These are phyloP conservation scores for Neuroscelio doddi DNA, from an alignment of 2,888 invertebrate genomes.

Conservation along the genomic window DNA sequence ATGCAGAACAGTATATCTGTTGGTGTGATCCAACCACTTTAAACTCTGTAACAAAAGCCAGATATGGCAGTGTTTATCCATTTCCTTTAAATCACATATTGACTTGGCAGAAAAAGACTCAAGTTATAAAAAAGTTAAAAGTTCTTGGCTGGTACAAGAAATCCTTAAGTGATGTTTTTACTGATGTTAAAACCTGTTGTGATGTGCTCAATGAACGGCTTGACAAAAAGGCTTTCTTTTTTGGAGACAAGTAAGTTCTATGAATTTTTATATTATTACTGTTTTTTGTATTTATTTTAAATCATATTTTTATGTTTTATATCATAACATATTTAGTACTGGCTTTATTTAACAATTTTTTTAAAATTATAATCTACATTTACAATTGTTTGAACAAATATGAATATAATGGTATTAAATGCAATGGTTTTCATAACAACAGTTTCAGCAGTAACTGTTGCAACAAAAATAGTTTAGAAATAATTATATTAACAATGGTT, in stretches of 20 bases:
- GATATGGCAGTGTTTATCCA: slow-evolving; percentile 92
- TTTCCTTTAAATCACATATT: slow-evolving; percentile 92
- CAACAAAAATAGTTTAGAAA: no score
- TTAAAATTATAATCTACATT: no score
- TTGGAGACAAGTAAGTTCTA: slow-evolving; percentile 83
- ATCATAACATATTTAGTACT: no score
- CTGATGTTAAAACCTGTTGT: slow-evolving; percentile 88
- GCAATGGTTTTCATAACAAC: no score
- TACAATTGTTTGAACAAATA: no score
- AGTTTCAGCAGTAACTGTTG: no score
- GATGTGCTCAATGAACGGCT: slow-evolving; percentile 89
- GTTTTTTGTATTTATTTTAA: no score
- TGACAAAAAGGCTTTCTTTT: slow-evolving; percentile 87
- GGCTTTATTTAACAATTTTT: no score
- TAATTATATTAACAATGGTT: no score
- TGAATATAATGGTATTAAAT: no score
- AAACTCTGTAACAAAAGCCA: slow-evolving; percentile 84
- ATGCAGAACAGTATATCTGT: slow-evolving; percentile 93
- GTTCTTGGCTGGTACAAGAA: slow-evolving; percentile 89
- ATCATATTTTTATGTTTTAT: no score
- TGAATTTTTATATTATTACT: no score
- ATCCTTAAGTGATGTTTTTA: slow-evolving; percentile 82
- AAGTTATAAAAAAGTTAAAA: slow-evolving; percentile 81
- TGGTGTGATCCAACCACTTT: slow-evolving; percentile 89
- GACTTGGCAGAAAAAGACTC: slow-evolving; percentile 83